Evolutionary conservation across 2,888 invertebrate species (phyloP), one percentile per base, ranked within the genome.

Genomic region (Portevinia maculata): DNA sequence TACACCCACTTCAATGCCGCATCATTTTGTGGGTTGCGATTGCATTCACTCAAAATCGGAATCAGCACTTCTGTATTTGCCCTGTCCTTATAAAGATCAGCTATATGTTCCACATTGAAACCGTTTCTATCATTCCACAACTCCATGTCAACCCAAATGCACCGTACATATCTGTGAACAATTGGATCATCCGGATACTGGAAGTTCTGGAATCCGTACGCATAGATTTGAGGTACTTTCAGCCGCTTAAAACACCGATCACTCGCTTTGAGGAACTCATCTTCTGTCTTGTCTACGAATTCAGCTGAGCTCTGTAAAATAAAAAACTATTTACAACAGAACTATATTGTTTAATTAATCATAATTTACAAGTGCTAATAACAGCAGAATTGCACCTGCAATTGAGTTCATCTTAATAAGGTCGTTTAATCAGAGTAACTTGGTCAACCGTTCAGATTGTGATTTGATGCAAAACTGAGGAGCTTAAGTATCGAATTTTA

Each of bases 21-120:
- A 0, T 73, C 81, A 55, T 86, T 86, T 39, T 78, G 79, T 15
- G 55, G 67, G 55, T 85, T 85, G 9, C 78, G 84, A 79, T 86
- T 86, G 50, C 86, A 86, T 1, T 86, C 85, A 9, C 79, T 86
- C 41, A 86, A 70, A 28, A 85, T 84, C 11, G 86, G 86, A 17
- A 86, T 55, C 17, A 86, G 41, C 1, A 85, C 53, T 53, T 86
- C 86, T 19, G 84, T 79, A 52, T 86, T 86, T 21, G 85, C 85
- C 21, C 70, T 84, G n/a, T 75, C 79, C 19, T 85, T 85, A 52
- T 86, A 86, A 34, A 86, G 78, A 8, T 85, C 73, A 9, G 85
- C 74, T 24, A 86, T 84, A 19, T 85, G 85, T 21, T 85, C 86
- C 2, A 86, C 78, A 67, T 85, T 79, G 44, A 86, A 86, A 9